Base-by-base conservation (phyloP, 37 sponge, comb jelly and placozoan genomes). In the Diacarnus erythraeanus region DNA sequence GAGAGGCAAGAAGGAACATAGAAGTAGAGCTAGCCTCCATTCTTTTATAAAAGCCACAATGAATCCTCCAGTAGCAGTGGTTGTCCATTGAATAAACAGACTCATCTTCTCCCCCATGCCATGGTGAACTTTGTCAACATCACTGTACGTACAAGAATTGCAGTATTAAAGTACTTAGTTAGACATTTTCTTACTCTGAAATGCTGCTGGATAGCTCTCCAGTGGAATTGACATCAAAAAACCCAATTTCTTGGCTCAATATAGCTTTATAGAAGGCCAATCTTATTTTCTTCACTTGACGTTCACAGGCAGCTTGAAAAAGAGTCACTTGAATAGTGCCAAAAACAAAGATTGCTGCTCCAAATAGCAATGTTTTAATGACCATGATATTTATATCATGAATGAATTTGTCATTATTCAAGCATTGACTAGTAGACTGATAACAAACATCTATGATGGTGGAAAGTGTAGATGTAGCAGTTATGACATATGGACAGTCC, bases 161-260 rank as follows among this genome's bases (percentile, higher is more conserved):
- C 8, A 20, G 30, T 27, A 25, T 9, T 9, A n/a, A n/a, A n/a
- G n/a, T n/a, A n/a, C n/a, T n/a, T n/a, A n/a, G n/a, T n/a, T n/a
- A n/a, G n/a, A n/a, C n/a, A n/a, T n/a, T n/a, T n/a, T 77, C 86
- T 84, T 56, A 91, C 92, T 86, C 88, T 18, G 65, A 69, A 8
- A 91, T 79, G 57, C 92, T 83, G 54, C 82, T 84, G 42, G 81
- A 40, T 6, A 91, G 80, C 42, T 91, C 92, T 67, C 92, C 92
- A 47, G 72, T 74, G 34, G 79, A 38, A 41, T 83, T 83, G 43
- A 69, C 75, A 77, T 97, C 97, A 83, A 94, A 97, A 89, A 85
- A 97, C 1, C 89, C 87, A 42, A 94, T 74, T 30, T 97, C 77
- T 81, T 93, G 94, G 33, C 82, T 69, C 77, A 94, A 69, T 29